These are phyloP conservation scores for Chouioia cunea DNA, from an alignment of 2,888 invertebrate genomes.

Conservation along the genomic window DNA sequence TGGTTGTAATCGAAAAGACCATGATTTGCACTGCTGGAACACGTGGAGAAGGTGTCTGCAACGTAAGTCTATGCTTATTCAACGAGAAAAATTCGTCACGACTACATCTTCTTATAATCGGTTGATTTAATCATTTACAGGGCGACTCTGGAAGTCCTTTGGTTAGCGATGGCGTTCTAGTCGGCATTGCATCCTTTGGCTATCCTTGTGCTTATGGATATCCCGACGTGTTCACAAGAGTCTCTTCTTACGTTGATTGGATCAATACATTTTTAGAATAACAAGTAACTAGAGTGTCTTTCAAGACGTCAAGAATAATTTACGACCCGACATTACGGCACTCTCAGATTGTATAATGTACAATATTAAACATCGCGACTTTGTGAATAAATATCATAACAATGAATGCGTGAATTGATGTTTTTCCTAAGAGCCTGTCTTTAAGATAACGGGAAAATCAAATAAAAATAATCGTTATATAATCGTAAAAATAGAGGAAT, in stretches of 20 bases:
- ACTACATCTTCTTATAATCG: neutral
- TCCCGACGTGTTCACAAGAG: conserved; percentile 68
- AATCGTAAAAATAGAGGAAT: no score
- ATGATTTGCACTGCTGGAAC: conserved; percentile 74
- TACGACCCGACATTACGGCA: no score
- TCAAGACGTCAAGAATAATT: neutral
- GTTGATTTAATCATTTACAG: neutral
- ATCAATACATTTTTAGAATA: conserved; percentile 53
- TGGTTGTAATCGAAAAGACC: conserved; percentile 63
- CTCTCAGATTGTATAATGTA: no score
- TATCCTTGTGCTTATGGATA: conserved; percentile 66
- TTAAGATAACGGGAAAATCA: no score
- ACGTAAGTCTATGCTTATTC: conserved; percentile 68
- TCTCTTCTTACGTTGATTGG: conserved; percentile 65
- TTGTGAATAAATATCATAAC: no score
- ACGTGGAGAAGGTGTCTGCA: conserved; percentile 74
- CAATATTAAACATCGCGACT: no score
- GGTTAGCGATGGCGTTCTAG: conserved; percentile 49
- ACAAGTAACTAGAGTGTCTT: neutral
- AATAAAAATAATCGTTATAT: no score
- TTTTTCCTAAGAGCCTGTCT: no score
- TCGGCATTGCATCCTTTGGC: conserved; percentile 69
- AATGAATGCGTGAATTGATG: no score
- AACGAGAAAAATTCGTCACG: neutral
- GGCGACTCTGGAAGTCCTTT: conserved; percentile 35